Conservation (phyloP, 2,113 vertebrate species). For the Trochalopteron elliotii region DNA sequence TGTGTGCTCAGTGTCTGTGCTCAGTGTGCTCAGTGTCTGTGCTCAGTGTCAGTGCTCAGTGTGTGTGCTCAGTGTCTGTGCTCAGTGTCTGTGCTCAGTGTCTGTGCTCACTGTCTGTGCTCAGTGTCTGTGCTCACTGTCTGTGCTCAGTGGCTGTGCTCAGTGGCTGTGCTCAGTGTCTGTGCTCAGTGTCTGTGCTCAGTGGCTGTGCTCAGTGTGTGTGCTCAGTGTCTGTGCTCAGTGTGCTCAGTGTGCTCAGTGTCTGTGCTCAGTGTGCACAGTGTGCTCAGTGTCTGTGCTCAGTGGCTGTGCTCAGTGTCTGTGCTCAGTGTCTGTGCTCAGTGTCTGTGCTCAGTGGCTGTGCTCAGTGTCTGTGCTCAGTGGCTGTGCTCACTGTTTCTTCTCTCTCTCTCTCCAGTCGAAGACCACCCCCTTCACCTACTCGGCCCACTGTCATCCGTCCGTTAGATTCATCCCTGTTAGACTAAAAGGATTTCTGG, state of each 20-base stretch:
- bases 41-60: not conserved
- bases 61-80: not conserved
- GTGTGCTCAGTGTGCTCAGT: not conserved
- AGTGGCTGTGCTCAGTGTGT: not conserved
- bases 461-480: slow-evolving; percentile 77
- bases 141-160: not conserved
- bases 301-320: not conserved
- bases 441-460: slow-evolving; percentile 80
- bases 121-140: not conserved
- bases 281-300: no score
- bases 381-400: slow-evolving; percentile 35
- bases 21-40: not conserved
- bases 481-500: slow-evolving; percentile 76
- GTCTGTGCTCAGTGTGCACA: no score
- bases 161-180: no score
- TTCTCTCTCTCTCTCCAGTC: slow-evolving; percentile 71
- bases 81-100: not conserved
- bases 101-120: no score
- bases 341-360: not conserved
- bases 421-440: slow-evolving; percentile 82
- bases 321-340: not conserved
- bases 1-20: not conserved
- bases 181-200: not conserved
- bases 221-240: not conserved
- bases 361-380: not conserved